Conservation (phyloP, 2,797 vertebrate species). For the Sebastes nivosus region DNA sequence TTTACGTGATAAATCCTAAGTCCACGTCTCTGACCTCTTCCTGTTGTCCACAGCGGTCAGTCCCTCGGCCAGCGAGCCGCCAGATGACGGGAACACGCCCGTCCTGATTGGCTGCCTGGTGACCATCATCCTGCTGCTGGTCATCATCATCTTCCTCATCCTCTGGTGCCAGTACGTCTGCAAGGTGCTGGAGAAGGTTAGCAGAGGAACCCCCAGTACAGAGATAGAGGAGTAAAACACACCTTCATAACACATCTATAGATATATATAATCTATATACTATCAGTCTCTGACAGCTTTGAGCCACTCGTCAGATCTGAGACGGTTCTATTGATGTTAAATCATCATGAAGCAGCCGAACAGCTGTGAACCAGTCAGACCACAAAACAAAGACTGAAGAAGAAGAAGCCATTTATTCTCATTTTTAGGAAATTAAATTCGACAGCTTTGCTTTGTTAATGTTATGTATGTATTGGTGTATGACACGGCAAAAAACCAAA, state of each 20-base stretch:
- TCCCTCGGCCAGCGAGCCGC: conserved; percentile 70
- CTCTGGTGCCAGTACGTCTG: conserved; percentile 93
- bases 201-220: neutral
- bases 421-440: neutral
- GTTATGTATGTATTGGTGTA: neutral
- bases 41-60: conserved; percentile 64
- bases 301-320: too few relatives aligned
- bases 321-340: too few relatives aligned
- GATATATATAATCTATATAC: too few relatives aligned
- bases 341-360: too few relatives aligned
- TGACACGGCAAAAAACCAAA: neutral
- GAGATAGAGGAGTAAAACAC: neutral
- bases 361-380: too few relatives aligned
- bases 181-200: conserved; percentile 92
- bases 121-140: conserved; percentile 90
- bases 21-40: neutral
- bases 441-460: neutral
- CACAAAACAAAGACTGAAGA: too few relatives aligned
- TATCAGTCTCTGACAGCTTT: too few relatives aligned
- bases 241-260: too few relatives aligned
- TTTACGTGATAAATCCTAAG: too few relatives aligned
- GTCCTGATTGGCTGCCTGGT: conserved; percentile 91
- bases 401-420: too few relatives aligned
- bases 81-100: conserved; percentile 84
- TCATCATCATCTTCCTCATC: conserved; percentile 91